Percentiles rank a stretch among this genome's conserved stretches.
These are phyloP conservation scores for Paradisaea rubra DNA, from an alignment of 2,113 vertebrate genomes.

Conservation along the genomic window DNA sequence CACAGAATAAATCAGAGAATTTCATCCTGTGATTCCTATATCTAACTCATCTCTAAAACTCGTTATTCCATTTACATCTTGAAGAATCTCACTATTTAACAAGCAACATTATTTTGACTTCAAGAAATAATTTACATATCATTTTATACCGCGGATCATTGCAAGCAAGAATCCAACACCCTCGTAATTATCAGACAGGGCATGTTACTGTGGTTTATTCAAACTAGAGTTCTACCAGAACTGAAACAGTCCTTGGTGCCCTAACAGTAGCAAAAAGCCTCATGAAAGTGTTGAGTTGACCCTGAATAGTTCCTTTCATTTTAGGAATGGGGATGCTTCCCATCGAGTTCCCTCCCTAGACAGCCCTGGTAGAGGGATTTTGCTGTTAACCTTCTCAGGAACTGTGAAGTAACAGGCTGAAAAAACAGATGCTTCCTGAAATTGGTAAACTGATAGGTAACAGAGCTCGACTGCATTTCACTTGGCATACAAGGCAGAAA, in stretches of 20 bases:
- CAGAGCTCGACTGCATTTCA: not conserved
- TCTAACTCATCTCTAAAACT: not conserved
- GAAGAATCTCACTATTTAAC: not conserved
- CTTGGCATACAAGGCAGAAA: not conserved
- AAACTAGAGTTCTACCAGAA: not conserved
- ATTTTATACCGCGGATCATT: not conserved
- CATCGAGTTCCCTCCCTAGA: not conserved
- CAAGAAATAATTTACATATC: not conserved
- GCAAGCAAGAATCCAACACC: not conserved
- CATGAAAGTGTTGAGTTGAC: not conserved
- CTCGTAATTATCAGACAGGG: not conserved
- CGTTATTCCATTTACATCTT: not conserved
- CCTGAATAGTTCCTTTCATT: not conserved
- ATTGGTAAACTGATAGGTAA: not conserved
- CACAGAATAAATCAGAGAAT: not conserved
- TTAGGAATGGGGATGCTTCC: not conserved
- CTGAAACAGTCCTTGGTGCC: not conserved
- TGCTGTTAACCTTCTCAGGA: not conserved
- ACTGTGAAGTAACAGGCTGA: not conserved
- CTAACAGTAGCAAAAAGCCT: not conserved
- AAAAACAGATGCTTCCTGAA: not conserved
- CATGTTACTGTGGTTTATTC: not conserved
- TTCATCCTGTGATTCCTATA: not conserved
- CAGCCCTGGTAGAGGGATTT: not conserved
- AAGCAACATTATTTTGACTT: not conserved